phyloP scores from a whole-genome alignment of 2,797 vertebrate genomes.

The Sebastiscus albofasciatus region DNA sequence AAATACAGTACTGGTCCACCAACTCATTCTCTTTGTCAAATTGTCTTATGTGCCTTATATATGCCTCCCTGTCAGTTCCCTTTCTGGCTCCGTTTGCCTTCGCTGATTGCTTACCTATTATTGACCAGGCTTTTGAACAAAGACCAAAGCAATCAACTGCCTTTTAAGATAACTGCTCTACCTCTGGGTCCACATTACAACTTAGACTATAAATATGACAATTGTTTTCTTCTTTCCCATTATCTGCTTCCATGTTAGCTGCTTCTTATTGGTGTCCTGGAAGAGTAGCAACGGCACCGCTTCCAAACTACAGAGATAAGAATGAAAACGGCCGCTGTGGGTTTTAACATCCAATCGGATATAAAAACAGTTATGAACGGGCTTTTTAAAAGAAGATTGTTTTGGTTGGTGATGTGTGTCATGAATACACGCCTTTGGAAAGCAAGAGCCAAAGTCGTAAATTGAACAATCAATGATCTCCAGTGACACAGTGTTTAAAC shows the following conservation, averaged over 20 bases:
- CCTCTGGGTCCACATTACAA: not conserved
- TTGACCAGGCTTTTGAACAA: not conserved
- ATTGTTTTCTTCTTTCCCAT: not conserved
- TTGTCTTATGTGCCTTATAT: not conserved
- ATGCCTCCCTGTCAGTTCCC: not conserved
- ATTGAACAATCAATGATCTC: not conserved
- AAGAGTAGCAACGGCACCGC: not conserved
- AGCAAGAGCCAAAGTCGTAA: not conserved
- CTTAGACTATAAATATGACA: not conserved
- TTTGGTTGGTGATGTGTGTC: not conserved
- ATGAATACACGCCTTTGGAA: not conserved
- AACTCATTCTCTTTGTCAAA: not conserved
- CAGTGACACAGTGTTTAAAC: not conserved
- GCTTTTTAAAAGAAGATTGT: not conserved
- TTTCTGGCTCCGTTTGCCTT: not conserved
- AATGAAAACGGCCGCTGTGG: not conserved
- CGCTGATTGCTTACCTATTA: not conserved
- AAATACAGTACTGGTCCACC: not conserved
- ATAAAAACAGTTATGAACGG: not conserved
- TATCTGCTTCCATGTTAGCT: not conserved
- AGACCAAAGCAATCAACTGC: not conserved
- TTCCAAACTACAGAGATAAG: not conserved
- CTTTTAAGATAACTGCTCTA: not conserved
- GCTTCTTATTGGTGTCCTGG: not conserved
- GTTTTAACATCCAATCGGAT: not conserved